Conservation (phyloP, 2,888 invertebrate species). For the Noctua pronuba region DNA sequence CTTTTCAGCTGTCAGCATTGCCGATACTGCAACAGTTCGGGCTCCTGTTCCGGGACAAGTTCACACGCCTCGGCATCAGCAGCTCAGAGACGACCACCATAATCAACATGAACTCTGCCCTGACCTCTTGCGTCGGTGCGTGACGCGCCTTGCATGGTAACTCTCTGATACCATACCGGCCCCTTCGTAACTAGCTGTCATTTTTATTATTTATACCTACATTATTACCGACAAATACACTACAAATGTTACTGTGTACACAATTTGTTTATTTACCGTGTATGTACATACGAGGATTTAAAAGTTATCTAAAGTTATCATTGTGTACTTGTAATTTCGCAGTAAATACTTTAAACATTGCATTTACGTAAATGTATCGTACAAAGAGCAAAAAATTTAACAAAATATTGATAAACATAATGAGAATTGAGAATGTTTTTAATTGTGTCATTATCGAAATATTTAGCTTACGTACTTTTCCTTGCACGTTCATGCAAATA, state of each 20-base stretch:
- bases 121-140: constrained; percentile 93
- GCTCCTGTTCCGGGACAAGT: constrained; percentile 92
- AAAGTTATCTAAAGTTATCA: constrained; percentile 59
- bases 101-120: constrained; percentile 93
- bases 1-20: constrained; percentile 91
- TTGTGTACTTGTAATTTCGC: constrained; percentile 37
- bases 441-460: not conserved
- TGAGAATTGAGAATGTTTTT: constrained; percentile 20
- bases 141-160: constrained; percentile 88
- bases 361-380: constrained; percentile 22
- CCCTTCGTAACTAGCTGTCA: constrained; percentile 62
- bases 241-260: constrained; percentile 11
- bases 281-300: constrained; percentile 19
- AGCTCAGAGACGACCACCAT: constrained; percentile 93
- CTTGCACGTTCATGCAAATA: constrained; percentile 10
- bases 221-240: constrained; percentile 18
- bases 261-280: constrained; percentile 46
- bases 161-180: constrained; percentile 83
- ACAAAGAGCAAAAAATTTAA: constrained; percentile 22
- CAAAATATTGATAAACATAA: constrained; percentile 11
- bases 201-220: constrained; percentile 21
- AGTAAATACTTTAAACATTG: constrained; percentile 32
- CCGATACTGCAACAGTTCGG: constrained; percentile 94
- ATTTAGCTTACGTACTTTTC: constrained; percentile 21
- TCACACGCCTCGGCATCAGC: constrained; percentile 90